Evolutionary conservation across 2,113 vertebrate genomes (phyloP).

Genomic region (pig (Sus scrofa)): T2T-Sscrofa CM000817.6:110360001-110360500

Average conservation of each 20-base stretch:
- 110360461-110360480: neutral
- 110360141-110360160: neutral
- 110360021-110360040: no score
- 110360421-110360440: neutral
- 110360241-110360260: neutral
- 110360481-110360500: neutral
- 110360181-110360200: slow-evolving; percentile 3
- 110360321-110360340: neutral
- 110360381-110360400: neutral
- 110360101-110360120: neutral
- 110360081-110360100: neutral
- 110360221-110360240: neutral
- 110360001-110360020: no score
- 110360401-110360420: neutral
- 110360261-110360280: neutral
- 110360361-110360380: neutral
- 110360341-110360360: neutral
- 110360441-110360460: neutral
- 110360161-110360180: neutral
- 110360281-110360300: neutral
- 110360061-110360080: no score
- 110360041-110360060: no score
- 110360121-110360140: neutral
- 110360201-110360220: slow-evolving; percentile 1
- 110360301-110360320: neutral